phyloP scores from a whole-genome alignment of 2,797 vertebrate genomes.

The Poecilia wingei region DNA sequence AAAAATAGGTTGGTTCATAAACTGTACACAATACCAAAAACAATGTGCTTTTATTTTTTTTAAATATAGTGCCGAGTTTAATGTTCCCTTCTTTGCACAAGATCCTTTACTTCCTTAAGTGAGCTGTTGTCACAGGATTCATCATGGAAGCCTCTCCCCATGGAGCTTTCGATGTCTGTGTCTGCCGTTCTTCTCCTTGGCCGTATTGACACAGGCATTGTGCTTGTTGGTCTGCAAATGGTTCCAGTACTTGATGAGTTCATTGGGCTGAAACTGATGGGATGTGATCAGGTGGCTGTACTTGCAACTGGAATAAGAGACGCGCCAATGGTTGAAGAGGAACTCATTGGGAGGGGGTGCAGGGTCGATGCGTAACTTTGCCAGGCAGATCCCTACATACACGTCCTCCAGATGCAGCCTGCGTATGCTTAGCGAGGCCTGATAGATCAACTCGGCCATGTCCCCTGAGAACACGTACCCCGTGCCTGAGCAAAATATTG shows the following conservation, averaged over 20 bases:
- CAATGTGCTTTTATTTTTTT: conserved; percentile 81
- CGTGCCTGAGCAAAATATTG: conserved; percentile 97
- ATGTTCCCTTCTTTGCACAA: conserved; percentile 49
- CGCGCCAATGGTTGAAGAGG: conserved; percentile 98
- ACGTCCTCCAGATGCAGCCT: conserved; percentile 97
- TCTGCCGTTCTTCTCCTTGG: conserved; percentile 92
- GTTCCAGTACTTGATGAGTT: conserved; percentile 98
- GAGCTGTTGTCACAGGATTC: conserved; percentile 20
- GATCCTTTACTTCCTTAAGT: conserved; percentile 8
- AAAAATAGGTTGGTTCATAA: conserved; percentile 89
- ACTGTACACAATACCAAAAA: conserved; percentile 84
- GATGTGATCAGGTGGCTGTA: conserved; percentile 99
- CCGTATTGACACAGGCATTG: conserved; percentile 92
- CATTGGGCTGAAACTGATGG: conserved; percentile 97
- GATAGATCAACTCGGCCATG: conserved; percentile 94
- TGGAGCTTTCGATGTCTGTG: conserved; percentile 91
- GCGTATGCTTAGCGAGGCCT: conserved; percentile 93
- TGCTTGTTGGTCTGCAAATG: conserved; percentile 99
- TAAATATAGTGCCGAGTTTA: conserved; percentile 76
- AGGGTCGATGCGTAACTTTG: conserved; percentile 95
- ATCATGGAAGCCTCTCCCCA: conserved; percentile 78
- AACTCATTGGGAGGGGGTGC: conserved; percentile 97
- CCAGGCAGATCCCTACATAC: conserved; percentile 97
- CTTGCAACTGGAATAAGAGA: conserved; percentile 99
- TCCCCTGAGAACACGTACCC: conserved; percentile 99